Evolutionary conservation across 2,113 vertebrate genomes (phyloP), one percentile per base, ranked within the genome.

Genomic region (Thermophis baileyi): DNA sequence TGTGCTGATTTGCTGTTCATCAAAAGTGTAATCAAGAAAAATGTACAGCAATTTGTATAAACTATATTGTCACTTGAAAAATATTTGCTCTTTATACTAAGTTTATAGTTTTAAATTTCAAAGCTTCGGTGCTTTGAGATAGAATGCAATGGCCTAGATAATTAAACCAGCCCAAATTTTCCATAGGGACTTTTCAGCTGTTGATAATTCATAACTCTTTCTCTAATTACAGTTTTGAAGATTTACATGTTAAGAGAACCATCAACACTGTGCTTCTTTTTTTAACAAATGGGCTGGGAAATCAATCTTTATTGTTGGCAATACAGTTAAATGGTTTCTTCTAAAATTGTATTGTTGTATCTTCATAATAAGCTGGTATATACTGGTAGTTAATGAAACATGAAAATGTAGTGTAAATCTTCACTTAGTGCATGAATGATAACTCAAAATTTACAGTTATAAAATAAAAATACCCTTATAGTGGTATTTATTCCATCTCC

Each of bases 301-400:
- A 95, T 95, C 55, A 27, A 35, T 93, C 35, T 20, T 6, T 81
- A 81, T 81, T 16, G 47, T 0, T 55, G 89, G 11, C 30, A 91
- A 40, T 10, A 87, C 6, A 49, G 81, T 0, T 18, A 14, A 88
- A 10, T 30, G 35, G 91, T 90, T 94, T 87, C 18, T 40, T 90
- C 90, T 86, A 92, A 90, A 12, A 9, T 89, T 93, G 74, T 55
- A 18, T 95, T 93, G 24, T 44, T 93, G 81, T 93, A 35, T 44
- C 93, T 27, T 27, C 14, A 24, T 60, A 14, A 86, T 89, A 93
- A 93, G 88, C 27, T 87, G 93, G 54, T 50, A 86, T 40, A 12
- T 92, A 93, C 18, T 49, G 49, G 51, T 89, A 92, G 85, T 24
- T 93, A 94, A 96, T 94, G 93, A 95, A 90, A 88, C 91, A 90